Conservation (phyloP, 1,140 invertebrate species). For the Drosophila littoralis region DNA sequence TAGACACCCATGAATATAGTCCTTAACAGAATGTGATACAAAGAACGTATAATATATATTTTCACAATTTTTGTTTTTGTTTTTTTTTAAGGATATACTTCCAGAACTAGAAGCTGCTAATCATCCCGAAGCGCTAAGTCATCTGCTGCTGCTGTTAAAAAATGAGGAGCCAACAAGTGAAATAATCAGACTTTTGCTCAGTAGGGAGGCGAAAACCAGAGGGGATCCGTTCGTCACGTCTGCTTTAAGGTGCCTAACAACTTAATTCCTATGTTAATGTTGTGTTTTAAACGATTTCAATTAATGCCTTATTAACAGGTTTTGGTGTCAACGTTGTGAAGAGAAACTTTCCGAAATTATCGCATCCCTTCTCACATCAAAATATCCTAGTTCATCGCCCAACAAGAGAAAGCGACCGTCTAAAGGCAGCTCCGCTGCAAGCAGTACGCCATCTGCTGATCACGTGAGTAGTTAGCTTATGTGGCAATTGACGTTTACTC, state of each 20-base stretch:
- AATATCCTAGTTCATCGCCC: constrained; percentile 93
- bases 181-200: constrained; percentile 92
- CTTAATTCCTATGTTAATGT: background rate
- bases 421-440: constrained; percentile 87
- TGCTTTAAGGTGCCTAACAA: constrained; percentile 87
- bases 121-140: constrained; percentile 96
- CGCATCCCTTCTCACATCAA: constrained; percentile 89
- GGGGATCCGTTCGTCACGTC: constrained; percentile 94
- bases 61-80: background rate
- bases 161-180: constrained; percentile 95
- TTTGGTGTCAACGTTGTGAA: constrained; percentile 96
- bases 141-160: constrained; percentile 94
- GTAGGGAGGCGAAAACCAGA: constrained; percentile 89
- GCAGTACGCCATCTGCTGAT: constrained; percentile 86
- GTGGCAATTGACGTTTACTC: background rate
- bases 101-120: constrained; percentile 94
- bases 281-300: background rate
- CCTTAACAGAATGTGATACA: no score
- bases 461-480: constrained; percentile 79
- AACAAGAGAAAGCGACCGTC: constrained; percentile 94
- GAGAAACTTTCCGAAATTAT: constrained; percentile 95
- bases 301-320: constrained; percentile 79
- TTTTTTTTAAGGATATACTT: constrained; percentile 86
- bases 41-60: background rate
- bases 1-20: no score